phyloP scores from a whole-genome alignment of 2,113 vertebrate species.

The Ochotona curzoniae region DNA sequence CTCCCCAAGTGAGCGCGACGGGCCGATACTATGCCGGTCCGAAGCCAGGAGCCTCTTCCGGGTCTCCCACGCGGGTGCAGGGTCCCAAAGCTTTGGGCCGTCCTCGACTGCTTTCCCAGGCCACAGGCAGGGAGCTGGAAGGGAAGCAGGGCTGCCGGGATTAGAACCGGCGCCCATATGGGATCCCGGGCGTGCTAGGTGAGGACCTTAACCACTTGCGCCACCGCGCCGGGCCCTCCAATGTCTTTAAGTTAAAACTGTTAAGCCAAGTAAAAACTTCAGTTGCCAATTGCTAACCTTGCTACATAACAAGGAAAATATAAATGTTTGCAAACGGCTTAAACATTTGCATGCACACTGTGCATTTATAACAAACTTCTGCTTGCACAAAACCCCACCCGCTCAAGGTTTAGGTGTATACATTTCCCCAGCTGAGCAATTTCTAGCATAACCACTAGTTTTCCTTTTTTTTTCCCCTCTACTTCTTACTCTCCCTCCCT shows the following conservation, averaged over 20 bases:
- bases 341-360: slow-evolving; percentile 90
- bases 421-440: slow-evolving; percentile 88
- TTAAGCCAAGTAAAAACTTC: slow-evolving; percentile 87
- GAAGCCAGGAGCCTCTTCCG: too few species aligned
- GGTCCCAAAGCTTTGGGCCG: too few species aligned
- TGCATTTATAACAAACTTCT: slow-evolving; percentile 85
- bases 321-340: slow-evolving; percentile 91
- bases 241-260: slow-evolving; percentile 88
- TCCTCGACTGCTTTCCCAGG: too few species aligned
- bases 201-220: too few species aligned
- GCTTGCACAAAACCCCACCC: slow-evolving; percentile 88
- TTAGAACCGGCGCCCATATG: too few species aligned
- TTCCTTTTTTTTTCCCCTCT: slow-evolving; percentile 46
- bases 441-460: slow-evolving; percentile 88
- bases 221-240: too few species aligned
- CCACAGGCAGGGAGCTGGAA: too few species aligned
- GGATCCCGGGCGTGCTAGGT: too few species aligned
- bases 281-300: slow-evolving; percentile 88
- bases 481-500: not conserved
- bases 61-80: too few species aligned
- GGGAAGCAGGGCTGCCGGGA: too few species aligned
- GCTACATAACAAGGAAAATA: slow-evolving; percentile 88
- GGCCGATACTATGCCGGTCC: too few species aligned
- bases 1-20: too few species aligned
- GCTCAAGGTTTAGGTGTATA: slow-evolving; percentile 86